phyloP scores from a whole-genome alignment of 2,113 vertebrate species.

The Elaphurus davidianus region DNA sequence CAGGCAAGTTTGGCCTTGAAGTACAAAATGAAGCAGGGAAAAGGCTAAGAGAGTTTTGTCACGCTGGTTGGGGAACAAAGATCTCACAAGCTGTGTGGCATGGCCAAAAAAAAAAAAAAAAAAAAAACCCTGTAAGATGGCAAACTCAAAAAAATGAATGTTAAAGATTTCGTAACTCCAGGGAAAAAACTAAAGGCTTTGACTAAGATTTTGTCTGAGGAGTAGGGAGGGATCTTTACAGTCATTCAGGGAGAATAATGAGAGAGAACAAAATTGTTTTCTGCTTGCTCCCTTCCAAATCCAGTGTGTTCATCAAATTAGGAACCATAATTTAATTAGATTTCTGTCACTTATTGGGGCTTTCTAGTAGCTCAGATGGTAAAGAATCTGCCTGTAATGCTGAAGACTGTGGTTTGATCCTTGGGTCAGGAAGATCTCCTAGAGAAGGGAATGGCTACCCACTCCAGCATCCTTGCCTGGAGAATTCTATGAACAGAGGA shows the following conservation, averaged over 20 bases:
- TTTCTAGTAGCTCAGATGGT: not conserved
- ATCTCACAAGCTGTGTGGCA: not conserved
- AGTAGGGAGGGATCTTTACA: not conserved
- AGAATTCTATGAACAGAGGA: not conserved
- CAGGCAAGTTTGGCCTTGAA: not conserved
- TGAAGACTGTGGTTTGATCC: not conserved
- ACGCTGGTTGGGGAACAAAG: not conserved
- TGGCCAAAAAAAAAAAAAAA: not conserved
- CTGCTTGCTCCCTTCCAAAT: not conserved
- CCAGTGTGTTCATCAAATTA: not conserved
- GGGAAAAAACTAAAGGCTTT: not conserved
- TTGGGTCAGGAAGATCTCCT: not conserved
- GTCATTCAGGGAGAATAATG: not conserved
- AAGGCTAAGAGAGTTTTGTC: not conserved
- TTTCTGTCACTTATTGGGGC: not conserved
- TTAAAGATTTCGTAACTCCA: not conserved
- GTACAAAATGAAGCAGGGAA: not conserved
- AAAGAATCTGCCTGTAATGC: not conserved
- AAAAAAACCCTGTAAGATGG: not conserved
- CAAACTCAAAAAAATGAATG: not conserved
- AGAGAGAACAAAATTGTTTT: not conserved
- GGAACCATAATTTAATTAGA: not conserved
- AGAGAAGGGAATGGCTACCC: not conserved
- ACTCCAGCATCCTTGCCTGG: not conserved
- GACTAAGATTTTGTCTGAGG: not conserved